These are phyloP conservation scores for Apoderus coryli DNA, from an alignment of 2,888 invertebrate species.

Conservation along the genomic window DNA sequence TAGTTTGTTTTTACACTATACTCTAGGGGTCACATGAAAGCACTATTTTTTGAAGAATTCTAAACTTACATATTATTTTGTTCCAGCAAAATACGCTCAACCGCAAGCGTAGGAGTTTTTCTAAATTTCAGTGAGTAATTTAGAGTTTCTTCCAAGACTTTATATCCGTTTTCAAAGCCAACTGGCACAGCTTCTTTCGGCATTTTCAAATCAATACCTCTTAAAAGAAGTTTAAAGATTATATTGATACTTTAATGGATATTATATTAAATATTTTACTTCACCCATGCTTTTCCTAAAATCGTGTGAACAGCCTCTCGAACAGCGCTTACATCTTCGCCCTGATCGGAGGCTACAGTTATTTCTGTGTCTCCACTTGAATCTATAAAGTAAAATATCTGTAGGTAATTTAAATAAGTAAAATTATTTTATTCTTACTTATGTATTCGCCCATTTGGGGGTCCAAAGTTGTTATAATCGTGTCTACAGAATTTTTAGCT, in stretches of 20 bases:
- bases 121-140: slow-evolving; percentile 42
- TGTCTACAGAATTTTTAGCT: slow-evolving; percentile 67
- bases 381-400: slow-evolving; percentile 37
- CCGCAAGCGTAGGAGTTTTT: slow-evolving; percentile 53
- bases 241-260: too few relatives aligned
- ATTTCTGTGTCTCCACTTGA: slow-evolving; percentile 66
- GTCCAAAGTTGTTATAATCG: slow-evolving; percentile 75
- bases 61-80: slow-evolving; percentile 36
- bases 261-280: too few relatives aligned
- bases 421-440: slow-evolving; percentile 41
- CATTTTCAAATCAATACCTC: slow-evolving; percentile 46
- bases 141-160: slow-evolving; percentile 59
- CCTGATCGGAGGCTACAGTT: slow-evolving; percentile 63
- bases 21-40: too few relatives aligned
- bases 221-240: slow-evolving; percentile 30
- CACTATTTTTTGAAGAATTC: too few relatives aligned
- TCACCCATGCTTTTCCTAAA: slow-evolving; percentile 67
- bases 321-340: slow-evolving; percentile 58
- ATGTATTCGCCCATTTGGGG: slow-evolving; percentile 82
- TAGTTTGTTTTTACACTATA: too few relatives aligned
- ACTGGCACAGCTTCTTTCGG: slow-evolving; percentile 61
- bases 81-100: slow-evolving; percentile 65
- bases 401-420: background rate
- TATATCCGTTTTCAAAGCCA: slow-evolving; percentile 61
- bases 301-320: slow-evolving; percentile 67